Base-by-base conservation (phyloP, 1,140 invertebrate species). In the Drosophila seguyi region DNA sequence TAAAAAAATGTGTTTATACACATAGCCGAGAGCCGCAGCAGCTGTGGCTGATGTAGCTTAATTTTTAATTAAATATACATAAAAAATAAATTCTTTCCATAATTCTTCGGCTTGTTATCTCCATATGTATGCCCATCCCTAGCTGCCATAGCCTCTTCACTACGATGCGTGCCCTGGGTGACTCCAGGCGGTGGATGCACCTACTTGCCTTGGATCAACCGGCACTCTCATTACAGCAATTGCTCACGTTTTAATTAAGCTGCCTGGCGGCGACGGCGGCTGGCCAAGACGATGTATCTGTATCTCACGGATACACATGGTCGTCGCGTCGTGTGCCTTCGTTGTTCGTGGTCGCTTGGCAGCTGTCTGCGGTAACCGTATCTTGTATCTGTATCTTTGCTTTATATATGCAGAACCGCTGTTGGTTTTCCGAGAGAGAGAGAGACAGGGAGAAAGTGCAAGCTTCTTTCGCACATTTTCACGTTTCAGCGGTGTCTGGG, bases 211-310 rank as follows among this genome's bases (percentile, higher is more conserved):
- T 60, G 65, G 79, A 86, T 81, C 78, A 75, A 31, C 29, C 69
- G 52, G 62, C 56, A 48, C 68, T 48, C 60, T 81, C 74, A 79
- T 79, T 81, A 79, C n/a, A 20, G 25, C 65, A 71, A 81, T 71
- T 71, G 82, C 82, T 75, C 74, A 86, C 82, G 65, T 65, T 86
- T 86, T 78, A 81, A 86, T 86, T 75, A 79, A 78, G 53, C 63
- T 44, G 39, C 36, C 50, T 66, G 39, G 27, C 20, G 69, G 60
- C 45, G 22, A 16, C 61, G 44, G 31, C 22, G 27, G 42, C 25
- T 41, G 55, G 61, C 61, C 52, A 41, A 65, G 29, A 50, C 39
- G 50, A 22, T n/a, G 58, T 65, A 81, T 67, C 75, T 50, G 68
- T 39, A 74, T 75, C 62, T 76, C 62, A 55, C 61, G 61, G 74